phyloP scores from a whole-genome alignment of 2,113 vertebrate species.

The Narcine bancroftii region DNA sequence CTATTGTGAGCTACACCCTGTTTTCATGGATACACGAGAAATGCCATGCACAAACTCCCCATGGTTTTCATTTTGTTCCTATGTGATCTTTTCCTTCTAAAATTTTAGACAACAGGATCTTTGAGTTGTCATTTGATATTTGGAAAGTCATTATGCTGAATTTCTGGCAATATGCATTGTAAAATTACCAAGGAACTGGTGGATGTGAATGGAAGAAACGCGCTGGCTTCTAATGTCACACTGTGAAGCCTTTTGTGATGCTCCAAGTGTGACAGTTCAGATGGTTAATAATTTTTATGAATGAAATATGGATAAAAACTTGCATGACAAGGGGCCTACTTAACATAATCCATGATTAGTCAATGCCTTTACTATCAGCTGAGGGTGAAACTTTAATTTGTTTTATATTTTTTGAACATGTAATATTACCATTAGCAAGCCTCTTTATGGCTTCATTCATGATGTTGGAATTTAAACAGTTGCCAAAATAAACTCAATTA shows the following conservation, averaged over 20 bases:
- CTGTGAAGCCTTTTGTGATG: background rate
- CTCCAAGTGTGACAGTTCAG: background rate
- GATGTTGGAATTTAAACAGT: background rate
- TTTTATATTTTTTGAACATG: background rate
- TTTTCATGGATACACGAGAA: background rate
- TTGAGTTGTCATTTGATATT: background rate
- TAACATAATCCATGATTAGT: background rate
- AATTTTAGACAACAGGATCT: background rate
- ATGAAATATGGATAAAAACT: background rate
- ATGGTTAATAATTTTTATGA: background rate
- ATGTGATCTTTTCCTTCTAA: background rate
- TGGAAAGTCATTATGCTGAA: background rate
- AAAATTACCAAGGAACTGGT: background rate
- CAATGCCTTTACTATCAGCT: background rate
- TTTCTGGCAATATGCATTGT: background rate
- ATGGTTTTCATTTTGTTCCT: background rate
- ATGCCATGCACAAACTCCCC: background rate
- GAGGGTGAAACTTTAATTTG: background rate
- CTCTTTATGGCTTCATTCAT: background rate
- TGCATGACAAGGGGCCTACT: background rate
- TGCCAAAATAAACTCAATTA: conserved; percentile 29
- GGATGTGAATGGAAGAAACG: background rate
- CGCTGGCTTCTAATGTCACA: background rate
- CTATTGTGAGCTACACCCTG: too few relatives aligned
- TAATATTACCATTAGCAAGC: background rate